phyloP scores from a whole-genome alignment of 2,797 vertebrate genomes.

The Labroides dimidiatus region DNA sequence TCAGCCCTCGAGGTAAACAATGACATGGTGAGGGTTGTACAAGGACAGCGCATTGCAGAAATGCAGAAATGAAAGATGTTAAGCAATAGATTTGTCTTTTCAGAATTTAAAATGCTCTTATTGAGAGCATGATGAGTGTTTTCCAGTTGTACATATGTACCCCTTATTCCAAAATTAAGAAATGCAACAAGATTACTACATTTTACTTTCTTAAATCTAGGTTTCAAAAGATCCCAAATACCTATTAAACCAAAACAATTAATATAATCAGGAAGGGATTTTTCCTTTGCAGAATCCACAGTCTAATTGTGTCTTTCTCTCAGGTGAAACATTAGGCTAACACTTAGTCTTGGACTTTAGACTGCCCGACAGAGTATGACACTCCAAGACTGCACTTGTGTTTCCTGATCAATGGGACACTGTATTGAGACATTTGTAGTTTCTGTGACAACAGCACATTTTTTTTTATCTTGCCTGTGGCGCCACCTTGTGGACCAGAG shows the following conservation, averaged over 20 bases:
- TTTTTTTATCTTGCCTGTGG: slow-evolving; percentile 21
- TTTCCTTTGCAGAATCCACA: too few species aligned
- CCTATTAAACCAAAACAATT: neutral
- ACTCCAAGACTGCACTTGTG: neutral
- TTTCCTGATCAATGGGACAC: slow-evolving; percentile 4
- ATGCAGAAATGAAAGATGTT: neutral
- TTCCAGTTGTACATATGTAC: neutral
- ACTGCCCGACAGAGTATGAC: neutral
- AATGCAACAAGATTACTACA: neutral
- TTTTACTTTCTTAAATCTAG: neutral
- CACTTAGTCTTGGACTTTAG: too few species aligned
- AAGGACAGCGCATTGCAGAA: slow-evolving; percentile 1
- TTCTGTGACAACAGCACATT: neutral
- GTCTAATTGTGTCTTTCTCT: too few species aligned
- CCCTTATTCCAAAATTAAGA: neutral
- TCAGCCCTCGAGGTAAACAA: slow-evolving; percentile 34
- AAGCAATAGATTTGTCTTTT: slow-evolving; percentile 1
- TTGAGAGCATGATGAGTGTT: neutral
- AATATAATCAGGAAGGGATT: too few species aligned
- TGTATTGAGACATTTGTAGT: neutral
- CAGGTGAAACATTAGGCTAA: too few species aligned
- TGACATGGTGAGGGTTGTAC: slow-evolving; percentile 6
- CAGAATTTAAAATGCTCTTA: neutral
- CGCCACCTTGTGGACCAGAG: slow-evolving; percentile 63
- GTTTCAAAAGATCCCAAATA: neutral